These are phyloP conservation scores for Ditula angustiorana DNA, from an alignment of 2,888 invertebrate genomes.

Conservation along the genomic window DNA sequence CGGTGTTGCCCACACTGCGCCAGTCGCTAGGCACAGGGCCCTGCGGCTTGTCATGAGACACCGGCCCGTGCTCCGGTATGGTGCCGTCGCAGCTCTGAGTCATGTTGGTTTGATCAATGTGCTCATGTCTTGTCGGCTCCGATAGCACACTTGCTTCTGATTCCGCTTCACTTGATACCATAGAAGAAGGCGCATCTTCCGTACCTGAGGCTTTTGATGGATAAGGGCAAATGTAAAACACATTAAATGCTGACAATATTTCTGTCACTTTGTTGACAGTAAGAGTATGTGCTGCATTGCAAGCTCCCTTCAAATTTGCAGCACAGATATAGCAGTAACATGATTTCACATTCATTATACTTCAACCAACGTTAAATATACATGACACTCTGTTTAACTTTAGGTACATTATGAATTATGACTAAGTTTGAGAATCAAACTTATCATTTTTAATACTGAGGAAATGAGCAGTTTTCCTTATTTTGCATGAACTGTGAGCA, in stretches of 20 bases:
- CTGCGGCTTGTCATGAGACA: slow-evolving; percentile 55
- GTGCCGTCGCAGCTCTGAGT: slow-evolving; percentile 51
- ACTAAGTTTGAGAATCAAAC: not conserved
- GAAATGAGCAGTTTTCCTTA: slow-evolving; percentile 25
- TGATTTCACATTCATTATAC: slow-evolving; percentile 6
- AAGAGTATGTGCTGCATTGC: not conserved
- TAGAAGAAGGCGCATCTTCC: slow-evolving; percentile 80
- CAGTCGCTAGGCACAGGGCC: slow-evolving; percentile 59
- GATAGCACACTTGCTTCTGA: slow-evolving; percentile 75
- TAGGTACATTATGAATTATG: not conserved
- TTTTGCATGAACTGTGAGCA: not conserved
- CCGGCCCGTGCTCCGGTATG: slow-evolving; percentile 48
- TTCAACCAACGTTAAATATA: not conserved
- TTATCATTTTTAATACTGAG: slow-evolving; percentile 12
- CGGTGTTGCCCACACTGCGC: slow-evolving; percentile 57
- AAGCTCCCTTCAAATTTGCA: slow-evolving; percentile 2
- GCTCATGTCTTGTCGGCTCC: slow-evolving; percentile 63
- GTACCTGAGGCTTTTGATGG: slow-evolving; percentile 55
- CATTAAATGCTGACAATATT: slow-evolving; percentile 12
- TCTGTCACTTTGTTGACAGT: slow-evolving; percentile 3
- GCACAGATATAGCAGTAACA: not conserved
- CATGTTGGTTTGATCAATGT: slow-evolving; percentile 46
- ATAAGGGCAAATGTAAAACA: slow-evolving; percentile 14
- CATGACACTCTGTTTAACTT: not conserved
- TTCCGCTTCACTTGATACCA: slow-evolving; percentile 80